These are phyloP conservation scores for Tenodera sinensis DNA, from an alignment of 2,888 invertebrate species.

Conservation along the genomic window DNA sequence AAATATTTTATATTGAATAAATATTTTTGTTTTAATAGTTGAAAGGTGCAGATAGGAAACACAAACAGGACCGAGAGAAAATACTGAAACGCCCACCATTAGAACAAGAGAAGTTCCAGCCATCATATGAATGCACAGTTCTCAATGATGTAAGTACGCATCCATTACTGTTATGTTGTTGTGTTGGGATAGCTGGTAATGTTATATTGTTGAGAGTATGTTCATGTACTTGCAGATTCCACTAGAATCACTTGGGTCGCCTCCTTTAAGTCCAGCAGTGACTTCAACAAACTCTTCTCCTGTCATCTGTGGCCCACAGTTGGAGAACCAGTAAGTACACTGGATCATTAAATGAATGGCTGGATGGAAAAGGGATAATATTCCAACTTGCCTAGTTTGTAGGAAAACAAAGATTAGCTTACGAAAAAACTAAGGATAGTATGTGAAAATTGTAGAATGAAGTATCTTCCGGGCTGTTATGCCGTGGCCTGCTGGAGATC, in stretches of 20 bases:
- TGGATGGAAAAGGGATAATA: too few relatives aligned
- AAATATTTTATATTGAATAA: not conserved
- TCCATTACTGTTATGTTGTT: conserved; percentile 35
- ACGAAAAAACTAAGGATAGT: too few relatives aligned
- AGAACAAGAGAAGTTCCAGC: conserved; percentile 90
- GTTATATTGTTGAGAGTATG: not conserved
- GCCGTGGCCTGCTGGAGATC: too few relatives aligned
- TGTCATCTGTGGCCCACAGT: conserved; percentile 16
- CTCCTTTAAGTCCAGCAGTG: conserved; percentile 19
- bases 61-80: conserved; percentile 94
- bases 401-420: too few relatives aligned
- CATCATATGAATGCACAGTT: conserved; percentile 93
- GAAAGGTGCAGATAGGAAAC: conserved; percentile 95
- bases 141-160: conserved; percentile 71
- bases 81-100: conserved; percentile 77
- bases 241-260: conserved; percentile 22
- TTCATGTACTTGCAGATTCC: conserved; percentile 19
- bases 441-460: too few relatives aligned
- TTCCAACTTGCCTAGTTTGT: too few relatives aligned
- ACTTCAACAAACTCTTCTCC: conserved; percentile 20
- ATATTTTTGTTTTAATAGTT: conserved; percentile 62
- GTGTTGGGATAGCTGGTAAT: not conserved
- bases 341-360: too few relatives aligned
- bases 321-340: conserved; percentile 23
- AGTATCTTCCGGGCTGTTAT: too few relatives aligned